Conservation (phyloP, 2,113 vertebrate species). For the Hyla sarda region DNA sequence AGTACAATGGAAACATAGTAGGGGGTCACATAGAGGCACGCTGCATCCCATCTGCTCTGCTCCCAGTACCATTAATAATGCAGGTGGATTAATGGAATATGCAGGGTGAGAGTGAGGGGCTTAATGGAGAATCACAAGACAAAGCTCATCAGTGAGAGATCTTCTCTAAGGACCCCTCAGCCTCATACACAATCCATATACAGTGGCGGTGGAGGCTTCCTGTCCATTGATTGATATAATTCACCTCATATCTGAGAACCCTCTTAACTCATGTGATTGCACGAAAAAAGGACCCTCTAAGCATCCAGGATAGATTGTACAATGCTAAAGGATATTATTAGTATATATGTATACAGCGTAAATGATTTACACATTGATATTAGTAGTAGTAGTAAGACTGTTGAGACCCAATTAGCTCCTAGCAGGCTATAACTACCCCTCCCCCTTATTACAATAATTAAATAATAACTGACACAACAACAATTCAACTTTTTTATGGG, state of each 20-base stretch:
- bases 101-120: conserved; percentile 42
- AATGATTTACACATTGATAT: not conserved
- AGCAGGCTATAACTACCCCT: too few relatives aligned
- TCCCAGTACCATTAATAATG: conserved; percentile 40
- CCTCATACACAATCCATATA: conserved; percentile 34
- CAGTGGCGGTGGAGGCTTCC: not conserved
- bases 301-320: not conserved
- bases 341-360: not conserved
- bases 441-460: too few relatives aligned
- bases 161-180: conserved; percentile 44
- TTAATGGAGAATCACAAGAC: conserved; percentile 54
- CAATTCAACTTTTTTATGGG: too few relatives aligned
- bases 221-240: conserved; percentile 30
- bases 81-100: conserved; percentile 60
- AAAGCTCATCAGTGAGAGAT: conserved; percentile 39
- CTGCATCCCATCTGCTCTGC: conserved; percentile 46
- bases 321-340: not conserved
- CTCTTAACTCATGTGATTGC: not conserved
- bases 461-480: too few relatives aligned
- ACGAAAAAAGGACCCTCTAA: not conserved
- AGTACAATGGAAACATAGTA: not conserved
- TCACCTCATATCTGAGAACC: not conserved
- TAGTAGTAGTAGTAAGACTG: too few relatives aligned
- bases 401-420: too few relatives aligned
- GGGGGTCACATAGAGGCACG: not conserved